A percentile compares a stretch with the other conserved stretches of the same genome.
phyloP scores from a whole-genome alignment of 2,113 vertebrate genomes.

The Motacilla alba region DNA sequence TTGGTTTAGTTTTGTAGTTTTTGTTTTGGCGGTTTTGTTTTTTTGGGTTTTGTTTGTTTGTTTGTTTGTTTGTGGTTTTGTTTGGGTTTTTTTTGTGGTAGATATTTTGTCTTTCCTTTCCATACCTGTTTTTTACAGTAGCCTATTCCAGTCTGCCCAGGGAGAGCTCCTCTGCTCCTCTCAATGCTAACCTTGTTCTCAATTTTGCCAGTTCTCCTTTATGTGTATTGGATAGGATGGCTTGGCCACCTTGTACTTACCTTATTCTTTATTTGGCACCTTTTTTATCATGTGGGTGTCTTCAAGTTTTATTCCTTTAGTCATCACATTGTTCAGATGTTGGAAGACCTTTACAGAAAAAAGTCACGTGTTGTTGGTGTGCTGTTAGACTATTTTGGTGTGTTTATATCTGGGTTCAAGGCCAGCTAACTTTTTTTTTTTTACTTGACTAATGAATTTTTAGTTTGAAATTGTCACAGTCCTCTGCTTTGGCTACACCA shows the following conservation, averaged over 20 bases:
- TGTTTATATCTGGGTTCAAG: background rate
- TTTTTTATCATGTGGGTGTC: background rate
- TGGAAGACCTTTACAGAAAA: background rate
- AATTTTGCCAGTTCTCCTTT: background rate
- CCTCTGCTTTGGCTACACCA: background rate
- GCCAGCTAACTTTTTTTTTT: background rate
- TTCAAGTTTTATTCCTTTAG: background rate
- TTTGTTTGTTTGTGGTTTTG: too few species aligned
- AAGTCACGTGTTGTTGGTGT: fast-evolving
- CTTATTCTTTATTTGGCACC: background rate
- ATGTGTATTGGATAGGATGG: background rate
- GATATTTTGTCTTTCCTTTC: background rate
- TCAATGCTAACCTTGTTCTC: background rate
- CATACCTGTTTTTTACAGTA: background rate
- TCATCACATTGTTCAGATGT: background rate
- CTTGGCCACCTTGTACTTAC: background rate
- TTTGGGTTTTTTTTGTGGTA: background rate
- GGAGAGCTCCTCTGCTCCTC: background rate
- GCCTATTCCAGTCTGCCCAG: background rate
- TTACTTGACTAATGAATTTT: background rate
- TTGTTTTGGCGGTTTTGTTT: too few species aligned
- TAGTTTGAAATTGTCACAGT: background rate
- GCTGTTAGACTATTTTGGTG: background rate
- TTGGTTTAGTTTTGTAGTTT: background rate
- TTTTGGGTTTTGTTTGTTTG: too few species aligned